Evolutionary conservation across 2,888 invertebrate genomes (phyloP).

Genomic region (Diloba caeruleocephala): DNA sequence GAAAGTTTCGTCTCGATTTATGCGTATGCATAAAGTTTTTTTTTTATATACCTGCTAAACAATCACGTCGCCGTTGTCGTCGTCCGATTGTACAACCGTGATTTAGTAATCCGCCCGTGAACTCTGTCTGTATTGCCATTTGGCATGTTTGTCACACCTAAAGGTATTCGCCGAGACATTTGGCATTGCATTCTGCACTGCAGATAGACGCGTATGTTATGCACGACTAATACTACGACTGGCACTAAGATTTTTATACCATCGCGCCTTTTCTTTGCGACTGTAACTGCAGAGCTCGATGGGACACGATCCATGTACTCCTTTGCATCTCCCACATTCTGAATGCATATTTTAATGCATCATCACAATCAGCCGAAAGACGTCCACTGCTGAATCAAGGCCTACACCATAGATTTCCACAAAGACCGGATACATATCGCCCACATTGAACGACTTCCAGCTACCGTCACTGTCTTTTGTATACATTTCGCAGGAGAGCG

Average conservation of each 20-base stretch:
- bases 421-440: too few relatives aligned
- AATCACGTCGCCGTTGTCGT: conserved; percentile 17
- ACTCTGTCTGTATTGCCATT: conserved; percentile 60
- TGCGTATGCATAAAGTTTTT: background rate
- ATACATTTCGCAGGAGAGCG: too few relatives aligned
- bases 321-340: too few relatives aligned
- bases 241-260: conserved; percentile 23
- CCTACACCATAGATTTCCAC: too few relatives aligned
- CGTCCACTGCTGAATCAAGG: too few relatives aligned
- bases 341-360: too few relatives aligned
- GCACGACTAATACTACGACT: conserved; percentile 35
- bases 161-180: conserved; percentile 60
- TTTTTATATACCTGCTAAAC: conserved; percentile 2
- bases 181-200: conserved; percentile 55
- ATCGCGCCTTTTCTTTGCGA: background rate
- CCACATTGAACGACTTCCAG: too few relatives aligned
- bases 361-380: too few relatives aligned
- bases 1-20: too few relatives aligned
- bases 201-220: conserved; percentile 38
- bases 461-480: too few relatives aligned
- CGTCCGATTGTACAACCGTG: conserved; percentile 12
- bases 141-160: conserved; percentile 64
- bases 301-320: too few relatives aligned
- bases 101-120: conserved; percentile 66
- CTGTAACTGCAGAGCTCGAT: too few relatives aligned